Base-by-base conservation (phyloP, 2,888 invertebrate species). In the Drosophila mulleri region DNA sequence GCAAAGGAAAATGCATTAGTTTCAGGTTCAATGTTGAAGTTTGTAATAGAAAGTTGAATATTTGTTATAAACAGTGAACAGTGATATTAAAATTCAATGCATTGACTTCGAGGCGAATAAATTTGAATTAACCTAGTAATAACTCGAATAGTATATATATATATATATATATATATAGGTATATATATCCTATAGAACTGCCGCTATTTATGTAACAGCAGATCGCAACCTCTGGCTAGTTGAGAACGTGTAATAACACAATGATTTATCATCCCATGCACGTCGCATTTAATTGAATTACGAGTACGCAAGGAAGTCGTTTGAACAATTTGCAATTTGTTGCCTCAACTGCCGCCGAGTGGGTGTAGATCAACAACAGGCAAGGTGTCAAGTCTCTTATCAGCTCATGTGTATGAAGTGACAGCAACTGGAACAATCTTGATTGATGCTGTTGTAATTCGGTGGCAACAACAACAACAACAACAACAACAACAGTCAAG, bases 201-300 rank as follows among this genome's bases (percentile, higher is more conserved):
- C n/a, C 6, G 39, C 48, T 47, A 48, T 37, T 14, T 52, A 37
- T 53, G 37, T 37, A 52, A 52, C 42, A 32, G 35, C 23, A 41
- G 57, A 59, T 62, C 45, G 52, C 39, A 52, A 50, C 16, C 65
- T 35, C 48, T 32, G 7, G 7, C n/a, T 4, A 37, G 39, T 63
- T n/a, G 18, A 41, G 29, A 37, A 29, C 39, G 32, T 64, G 67
- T 57, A 67, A 75, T 67, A 64, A 63, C 67, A 67, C 52, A 54
- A 63, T 72, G 72, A 64, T 65, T 72, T 75, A 62, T 64, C 63
- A 72, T 57, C 20, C 72, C 41, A n/a, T 50, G 56, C 67, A 76
- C 61, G 76, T 76, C 66, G 66, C 59, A 68, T 75, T 78, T 78
- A 78, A 78, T 78, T 78, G 60, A 78, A 75, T 78, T 78, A 63